Evolutionary conservation across 2,113 vertebrate genomes (phyloP).

Genomic region (Cettia cetti): DNA sequence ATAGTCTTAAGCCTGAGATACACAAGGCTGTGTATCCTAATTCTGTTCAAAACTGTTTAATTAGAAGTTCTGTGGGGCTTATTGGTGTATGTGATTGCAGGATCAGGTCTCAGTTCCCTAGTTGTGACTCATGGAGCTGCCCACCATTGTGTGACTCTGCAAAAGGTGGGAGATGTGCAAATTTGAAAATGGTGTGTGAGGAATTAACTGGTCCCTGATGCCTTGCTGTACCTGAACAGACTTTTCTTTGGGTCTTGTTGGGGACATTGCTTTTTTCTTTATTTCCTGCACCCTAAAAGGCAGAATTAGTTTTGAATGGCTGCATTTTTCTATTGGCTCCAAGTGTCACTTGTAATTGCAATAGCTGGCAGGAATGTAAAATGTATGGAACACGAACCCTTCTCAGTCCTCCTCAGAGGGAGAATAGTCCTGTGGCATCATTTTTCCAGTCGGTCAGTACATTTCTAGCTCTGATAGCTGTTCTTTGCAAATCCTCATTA

Average conservation of each 20-base stretch:
- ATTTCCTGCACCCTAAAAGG: not conserved
- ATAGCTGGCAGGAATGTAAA: not conserved
- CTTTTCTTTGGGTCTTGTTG: not conserved
- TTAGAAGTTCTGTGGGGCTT: not conserved
- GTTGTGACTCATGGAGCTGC: not conserved
- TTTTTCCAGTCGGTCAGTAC: not conserved
- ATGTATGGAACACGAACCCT: rapidly evolving
- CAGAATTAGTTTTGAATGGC: not conserved
- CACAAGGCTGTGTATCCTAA: not conserved
- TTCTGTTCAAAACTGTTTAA: not conserved
- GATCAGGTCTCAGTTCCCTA: not conserved
- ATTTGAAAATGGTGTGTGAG: not conserved
- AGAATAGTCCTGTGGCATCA: not conserved
- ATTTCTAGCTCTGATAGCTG: not conserved
- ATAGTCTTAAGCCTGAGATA: not conserved
- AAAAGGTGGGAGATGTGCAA: not conserved
- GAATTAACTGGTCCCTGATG: not conserved
- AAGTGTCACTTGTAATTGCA: not conserved
- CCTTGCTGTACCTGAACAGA: not conserved
- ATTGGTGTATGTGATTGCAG: not conserved
- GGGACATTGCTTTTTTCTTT: not conserved
- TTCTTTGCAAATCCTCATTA: not conserved
- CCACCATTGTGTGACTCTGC: not conserved
- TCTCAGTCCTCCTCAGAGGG: not conserved
- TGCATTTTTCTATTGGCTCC: not conserved